Base-by-base conservation (phyloP, 2,888 invertebrate species). In the Cynaeus angustus region DNA sequence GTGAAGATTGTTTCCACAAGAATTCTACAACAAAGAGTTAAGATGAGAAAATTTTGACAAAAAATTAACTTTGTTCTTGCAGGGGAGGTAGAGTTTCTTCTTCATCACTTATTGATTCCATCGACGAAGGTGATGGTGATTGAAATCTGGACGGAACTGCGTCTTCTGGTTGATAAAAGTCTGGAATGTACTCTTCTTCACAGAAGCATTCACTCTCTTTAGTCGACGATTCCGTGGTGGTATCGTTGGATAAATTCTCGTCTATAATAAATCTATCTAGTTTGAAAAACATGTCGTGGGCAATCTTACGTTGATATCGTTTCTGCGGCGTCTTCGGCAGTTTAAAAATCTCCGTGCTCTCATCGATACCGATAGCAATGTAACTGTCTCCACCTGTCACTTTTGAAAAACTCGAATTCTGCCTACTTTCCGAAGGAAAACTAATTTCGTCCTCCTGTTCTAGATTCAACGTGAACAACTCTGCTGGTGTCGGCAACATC, bases 401-500 rank as follows among this genome's bases (percentile, higher is more conserved):
- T 38, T 33, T 38, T 8, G 66, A 58, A 58, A 43, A 21, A 21
- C 41, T 66, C 16, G 65, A 68, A 33, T n/a, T 56, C 13, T 55
- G 26, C 7, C 9, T 41, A 14, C 41, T 66, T 9, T 8, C 10
- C n/a, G 50, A 48, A 30, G 33, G 21, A 48, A 46, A 53, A 61
- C 53, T 61, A 26, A 58, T 56, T 55, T 53, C 52, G 28, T 52
- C 62, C 6, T 50, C 65, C 0, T 70, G 56, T 33, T 62, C 58
- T 59, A 7, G 6, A n/a, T 10, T 33, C 8, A 82, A 21, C 8
- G 62, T 55, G 66, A 83, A 82, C 13, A 84, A 62, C 4, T 81
- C 71, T 9, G 76, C 73, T 1, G 84, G 84, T 12, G 72, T 26
- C 1, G 83, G 82, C 28, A 83, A 38, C 12, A 66, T 56, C 1